Conservation (phyloP, 2,113 vertebrate species). For the Lepisosteus osseus region DNA sequence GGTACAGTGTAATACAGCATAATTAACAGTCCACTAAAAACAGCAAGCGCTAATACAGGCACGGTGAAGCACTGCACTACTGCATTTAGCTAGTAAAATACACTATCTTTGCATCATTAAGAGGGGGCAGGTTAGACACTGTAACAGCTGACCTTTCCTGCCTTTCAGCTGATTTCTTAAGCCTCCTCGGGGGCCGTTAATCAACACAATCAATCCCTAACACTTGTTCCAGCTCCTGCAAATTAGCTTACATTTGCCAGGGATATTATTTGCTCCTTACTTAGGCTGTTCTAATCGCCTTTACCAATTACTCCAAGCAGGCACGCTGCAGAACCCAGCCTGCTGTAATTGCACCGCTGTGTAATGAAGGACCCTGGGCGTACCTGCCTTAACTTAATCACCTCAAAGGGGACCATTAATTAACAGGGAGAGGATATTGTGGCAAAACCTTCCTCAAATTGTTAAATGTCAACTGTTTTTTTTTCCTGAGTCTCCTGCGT, state of each 20-base stretch:
- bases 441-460: slow-evolving; percentile 35
- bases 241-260: slow-evolving; percentile 74
- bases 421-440: slow-evolving; percentile 42
- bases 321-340: slow-evolving; percentile 67
- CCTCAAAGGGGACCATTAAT: slow-evolving; percentile 73
- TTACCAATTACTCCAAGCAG: slow-evolving; percentile 74
- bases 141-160: slow-evolving; percentile 57
- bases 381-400: slow-evolving; percentile 81
- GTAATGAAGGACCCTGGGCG: slow-evolving; percentile 80
- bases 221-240: slow-evolving; percentile 61
- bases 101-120: neutral
- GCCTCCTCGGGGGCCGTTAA: slow-evolving; percentile 59
- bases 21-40: too few relatives aligned
- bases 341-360: slow-evolving; percentile 62
- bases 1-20: too few relatives aligned
- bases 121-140: neutral
- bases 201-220: slow-evolving; percentile 59
- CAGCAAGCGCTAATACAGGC: too few relatives aligned
- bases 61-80: too few relatives aligned
- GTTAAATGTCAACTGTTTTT: slow-evolving; percentile 63
- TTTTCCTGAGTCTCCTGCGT: slow-evolving; percentile 56
- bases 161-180: slow-evolving; percentile 41
- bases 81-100: too few relatives aligned
- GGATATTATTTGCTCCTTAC: slow-evolving; percentile 39
- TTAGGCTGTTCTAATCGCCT: slow-evolving; percentile 44